Evolutionary conservation across 2,797 vertebrate species (phyloP), one percentile per base, ranked within the genome.

Genomic region (Selene dorsalis): DNA sequence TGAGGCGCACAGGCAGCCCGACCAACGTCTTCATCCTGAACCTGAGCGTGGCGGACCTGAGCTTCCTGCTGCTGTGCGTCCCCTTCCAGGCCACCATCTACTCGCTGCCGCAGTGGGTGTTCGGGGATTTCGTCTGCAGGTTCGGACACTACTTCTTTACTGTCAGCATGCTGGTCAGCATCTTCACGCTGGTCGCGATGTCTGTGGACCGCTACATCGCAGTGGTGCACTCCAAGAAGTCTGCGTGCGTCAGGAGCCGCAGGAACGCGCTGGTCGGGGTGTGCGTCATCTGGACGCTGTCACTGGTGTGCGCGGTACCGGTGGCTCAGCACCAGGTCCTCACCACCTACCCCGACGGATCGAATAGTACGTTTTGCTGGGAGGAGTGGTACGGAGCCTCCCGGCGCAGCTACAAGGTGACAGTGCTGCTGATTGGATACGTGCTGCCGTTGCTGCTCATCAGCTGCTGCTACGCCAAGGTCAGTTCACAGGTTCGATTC

Each of bases 331-430:
- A 96, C 74, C 95, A 96, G 73, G 89, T 86, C 26, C 85, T 97
- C 1, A 93, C 83, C 0, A 79, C 69, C 22, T 93, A 96, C 64
- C 88, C 84, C 16, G 69, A 77, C 3, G 96, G 95, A 17, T 95
- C 95, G 5, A 96, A 96, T 91, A 94, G 93, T 59, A 95, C 95
- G 3, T 97, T 97, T 88, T 97, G 96, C 91, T 97, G 96, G 96
- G 95, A 96, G 80, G 68, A 84, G 13, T 96, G 96, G 95, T 66
- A 87, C 20, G 80, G 91, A 2, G 76, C 85, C 0, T 92, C 93
- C 76, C 94, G 86, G 65, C 91, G 77, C 58, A 74, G 84, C 39
- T 97, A 96, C 92, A 95, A 92, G 92, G 90, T 96, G 1, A 84
- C 92, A 16, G 85, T 96, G 47, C 88, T 97, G 81, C 64, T 96